phyloP scores from a whole-genome alignment of 2,888 invertebrate genomes.

The Clanis bilineata region DNA sequence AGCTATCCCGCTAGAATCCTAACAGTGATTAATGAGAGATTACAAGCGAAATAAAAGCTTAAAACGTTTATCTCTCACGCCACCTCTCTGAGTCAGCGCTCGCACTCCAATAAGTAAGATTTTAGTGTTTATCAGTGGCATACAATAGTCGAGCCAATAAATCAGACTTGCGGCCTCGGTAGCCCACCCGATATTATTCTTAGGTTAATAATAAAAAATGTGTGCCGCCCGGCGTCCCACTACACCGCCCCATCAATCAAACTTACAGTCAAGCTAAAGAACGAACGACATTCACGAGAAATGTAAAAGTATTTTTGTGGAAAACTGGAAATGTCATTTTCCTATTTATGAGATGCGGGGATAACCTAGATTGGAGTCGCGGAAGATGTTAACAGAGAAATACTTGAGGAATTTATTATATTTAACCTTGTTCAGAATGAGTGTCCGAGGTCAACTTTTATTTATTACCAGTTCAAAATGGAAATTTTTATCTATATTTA shows the following conservation, averaged over 20 bases:
- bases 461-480: too few species aligned
- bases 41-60: background rate
- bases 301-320: conserved; percentile 9
- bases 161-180: conserved; percentile 33
- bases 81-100: background rate
- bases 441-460: too few species aligned
- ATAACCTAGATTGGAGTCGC: background rate
- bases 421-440: background rate
- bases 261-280: conserved; percentile 30
- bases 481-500: too few species aligned
- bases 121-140: conserved; percentile 9
- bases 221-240: conserved; percentile 28
- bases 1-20: background rate
- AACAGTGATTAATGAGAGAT: background rate
- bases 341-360: conserved; percentile 4
- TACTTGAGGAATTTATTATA: background rate
- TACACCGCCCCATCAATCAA: conserved; percentile 47
- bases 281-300: conserved; percentile 24
- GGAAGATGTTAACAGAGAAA: background rate
- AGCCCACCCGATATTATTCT: conserved; percentile 35
- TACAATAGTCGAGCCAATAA: conserved; percentile 28
- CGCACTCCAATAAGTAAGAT: conserved; percentile 4
- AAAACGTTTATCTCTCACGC: background rate
- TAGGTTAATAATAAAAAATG: conserved; percentile 41
- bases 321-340: conserved; percentile 7